Conservation (phyloP, 1,140 invertebrate species). For the Catajapyx aquilonaris region DNA sequence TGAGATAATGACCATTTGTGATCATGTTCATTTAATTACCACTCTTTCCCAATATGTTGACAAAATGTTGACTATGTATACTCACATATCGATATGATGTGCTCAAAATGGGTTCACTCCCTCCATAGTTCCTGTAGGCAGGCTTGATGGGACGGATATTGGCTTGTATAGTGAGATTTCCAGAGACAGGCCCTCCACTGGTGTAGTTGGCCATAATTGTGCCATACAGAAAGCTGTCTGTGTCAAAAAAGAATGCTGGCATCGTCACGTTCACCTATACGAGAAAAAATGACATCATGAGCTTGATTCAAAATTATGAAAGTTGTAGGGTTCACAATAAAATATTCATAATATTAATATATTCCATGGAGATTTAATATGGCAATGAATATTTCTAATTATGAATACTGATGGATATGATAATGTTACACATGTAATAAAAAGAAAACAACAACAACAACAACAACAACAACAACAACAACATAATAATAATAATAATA, state of each 20-base stretch:
- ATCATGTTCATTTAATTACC: too few relatives aligned
- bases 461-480: too few relatives aligned
- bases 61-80: too few relatives aligned
- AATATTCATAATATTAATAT: too few relatives aligned
- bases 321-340: too few relatives aligned
- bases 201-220: slow-evolving; percentile 85
- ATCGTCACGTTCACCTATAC: slow-evolving; percentile 82
- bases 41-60: neutral
- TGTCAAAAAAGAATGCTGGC: slow-evolving; percentile 78
- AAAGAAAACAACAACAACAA: too few relatives aligned
- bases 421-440: too few relatives aligned
- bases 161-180: slow-evolving; percentile 67
- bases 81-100: neutral
- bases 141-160: slow-evolving; percentile 37
- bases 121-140: slow-evolving; percentile 13
- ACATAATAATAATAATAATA: too few relatives aligned
- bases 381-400: too few relatives aligned
- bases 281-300: slow-evolving; percentile 19
- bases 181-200: slow-evolving; percentile 55
- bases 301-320: slow-evolving; percentile 19
- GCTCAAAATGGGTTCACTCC: neutral
- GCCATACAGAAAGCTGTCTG: slow-evolving; percentile 58
- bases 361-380: too few relatives aligned
- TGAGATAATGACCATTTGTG: too few relatives aligned
- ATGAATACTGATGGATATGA: too few relatives aligned